Conservation (phyloP, 2,113 vertebrate species). For the Nycticebus coucang region DNA sequence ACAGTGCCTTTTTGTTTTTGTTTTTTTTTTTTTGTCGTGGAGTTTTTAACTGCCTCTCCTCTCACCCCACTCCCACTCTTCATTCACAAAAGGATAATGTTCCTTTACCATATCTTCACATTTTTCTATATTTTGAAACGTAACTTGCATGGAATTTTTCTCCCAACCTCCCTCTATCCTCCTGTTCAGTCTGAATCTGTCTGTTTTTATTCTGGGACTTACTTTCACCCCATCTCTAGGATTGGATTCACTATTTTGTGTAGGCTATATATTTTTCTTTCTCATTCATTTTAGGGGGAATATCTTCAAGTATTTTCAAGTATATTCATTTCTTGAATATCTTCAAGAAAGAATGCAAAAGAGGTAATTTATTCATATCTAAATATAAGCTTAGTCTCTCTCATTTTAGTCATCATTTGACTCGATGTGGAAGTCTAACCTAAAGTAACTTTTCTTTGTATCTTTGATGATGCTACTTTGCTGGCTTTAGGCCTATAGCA, state of each 20-base stretch:
- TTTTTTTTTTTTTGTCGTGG: constrained; percentile 24
- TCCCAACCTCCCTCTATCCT: background rate
- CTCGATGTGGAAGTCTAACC: background rate
- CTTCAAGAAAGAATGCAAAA: constrained; percentile 28
- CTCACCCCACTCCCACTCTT: rapidly evolving
- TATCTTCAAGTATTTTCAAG: constrained; percentile 21
- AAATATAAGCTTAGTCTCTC: constrained; percentile 36
- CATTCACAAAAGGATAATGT: constrained; percentile 6
- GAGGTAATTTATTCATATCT: constrained; percentile 9
- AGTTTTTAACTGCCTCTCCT: background rate
- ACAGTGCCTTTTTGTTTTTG: background rate
- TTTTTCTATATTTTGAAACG: constrained; percentile 10
- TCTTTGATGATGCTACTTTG: background rate
- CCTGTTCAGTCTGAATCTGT: background rate
- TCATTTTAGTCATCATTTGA: constrained; percentile 29
- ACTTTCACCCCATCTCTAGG: background rate
- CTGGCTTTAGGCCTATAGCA: background rate
- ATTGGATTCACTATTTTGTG: background rate
- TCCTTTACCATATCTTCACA: background rate
- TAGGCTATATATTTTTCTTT: background rate
- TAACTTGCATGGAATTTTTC: background rate
- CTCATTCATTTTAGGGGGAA: background rate
- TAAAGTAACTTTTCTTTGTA: background rate
- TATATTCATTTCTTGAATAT: too few species aligned
- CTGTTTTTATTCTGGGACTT: background rate